Evolutionary conservation across 2,797 vertebrate genomes (phyloP).

Genomic region (Pseudomugil gertrudae): DNA sequence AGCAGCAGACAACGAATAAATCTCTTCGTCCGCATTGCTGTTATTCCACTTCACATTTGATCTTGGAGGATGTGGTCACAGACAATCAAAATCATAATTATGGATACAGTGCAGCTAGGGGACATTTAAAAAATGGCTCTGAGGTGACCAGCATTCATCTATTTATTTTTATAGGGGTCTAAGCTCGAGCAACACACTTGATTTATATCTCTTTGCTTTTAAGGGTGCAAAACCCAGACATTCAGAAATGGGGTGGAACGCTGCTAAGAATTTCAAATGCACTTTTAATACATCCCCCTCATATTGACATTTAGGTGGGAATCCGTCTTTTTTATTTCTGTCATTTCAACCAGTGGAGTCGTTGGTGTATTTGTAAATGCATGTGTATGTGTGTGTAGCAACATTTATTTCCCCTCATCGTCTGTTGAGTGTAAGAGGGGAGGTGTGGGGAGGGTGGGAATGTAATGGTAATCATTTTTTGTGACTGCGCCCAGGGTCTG

Average conservation of each 20-base stretch:
- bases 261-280: conserved; percentile 87
- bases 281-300: conserved; percentile 84
- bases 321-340: conserved; percentile 86
- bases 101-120: conserved; percentile 69
- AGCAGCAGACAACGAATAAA: conserved; percentile 67
- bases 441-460: conserved; percentile 67
- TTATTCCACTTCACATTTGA: conserved; percentile 73
- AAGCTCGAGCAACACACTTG: conserved; percentile 76
- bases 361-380: conserved; percentile 57
- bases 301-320: conserved; percentile 85
- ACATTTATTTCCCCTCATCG: conserved; percentile 80
- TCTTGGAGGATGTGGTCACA: conserved; percentile 74
- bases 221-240: conserved; percentile 84
- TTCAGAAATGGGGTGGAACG: conserved; percentile 81
- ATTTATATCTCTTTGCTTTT: conserved; percentile 84
- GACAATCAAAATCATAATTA: conserved; percentile 83
- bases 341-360: conserved; percentile 72
- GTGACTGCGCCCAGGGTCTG: conserved; percentile 79
- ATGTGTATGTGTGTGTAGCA: conserved; percentile 49
- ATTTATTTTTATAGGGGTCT: conserved; percentile 84
- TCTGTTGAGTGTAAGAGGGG: conserved; percentile 74
- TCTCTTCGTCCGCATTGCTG: conserved; percentile 59
- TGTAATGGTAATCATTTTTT: conserved; percentile 82
- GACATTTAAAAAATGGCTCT: conserved; percentile 77
- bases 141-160: conserved; percentile 82